Evolutionary conservation across 2,113 vertebrate species (phyloP), one percentile per base, ranked within the genome.

Genomic region (Telmatochromis sp.): DNA sequence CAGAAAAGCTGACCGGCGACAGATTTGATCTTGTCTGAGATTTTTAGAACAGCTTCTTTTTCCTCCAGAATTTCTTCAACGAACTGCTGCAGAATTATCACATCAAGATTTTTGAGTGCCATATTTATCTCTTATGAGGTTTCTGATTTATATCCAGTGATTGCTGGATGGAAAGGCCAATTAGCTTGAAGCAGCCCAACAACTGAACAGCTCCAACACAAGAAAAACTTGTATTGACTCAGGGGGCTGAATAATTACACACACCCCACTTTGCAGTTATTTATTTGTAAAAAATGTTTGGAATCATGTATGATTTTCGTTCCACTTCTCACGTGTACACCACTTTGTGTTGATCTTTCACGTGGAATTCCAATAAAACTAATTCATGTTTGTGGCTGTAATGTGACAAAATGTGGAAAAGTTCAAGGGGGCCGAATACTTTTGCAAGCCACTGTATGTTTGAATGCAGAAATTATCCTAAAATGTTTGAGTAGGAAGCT

Each of bases 241-340:
- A 1, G 19, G 19, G 50, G 50, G 50, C 50, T 53, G 50, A 53
- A 53, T 53, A 53, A n/a, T n/a, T 53, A 53, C 50, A 0, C 50
- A 53, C 19, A 10, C 9, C 19, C 19, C 9, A 53, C 50, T 51
- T 3, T 51, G 0, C 19, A 53, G 50, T 10, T 53, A n/a, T 53
- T n/a, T 53, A 53, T n/a, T 53, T 53, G 19, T 53, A 53, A 21
- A n/a, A 53, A 53, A 10, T 21, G 9, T 53, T 53, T 53, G 3
- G 9, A 11, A 21, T 53, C 51, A 10, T 21, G 19, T 53, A 0
- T 11, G 9, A 53, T 53, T 21, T 21, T 53, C 0, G 0, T 0
- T 53, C 51, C 51, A 53, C 51, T 53, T 53, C 5, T n/a, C 51
- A 53, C 5, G 9, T 53, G 9, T n/a, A 0, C 51, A 53, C 5